Evolutionary conservation across 1,140 invertebrate genomes (phyloP).

Genomic region (Lethrus apterus): DNA sequence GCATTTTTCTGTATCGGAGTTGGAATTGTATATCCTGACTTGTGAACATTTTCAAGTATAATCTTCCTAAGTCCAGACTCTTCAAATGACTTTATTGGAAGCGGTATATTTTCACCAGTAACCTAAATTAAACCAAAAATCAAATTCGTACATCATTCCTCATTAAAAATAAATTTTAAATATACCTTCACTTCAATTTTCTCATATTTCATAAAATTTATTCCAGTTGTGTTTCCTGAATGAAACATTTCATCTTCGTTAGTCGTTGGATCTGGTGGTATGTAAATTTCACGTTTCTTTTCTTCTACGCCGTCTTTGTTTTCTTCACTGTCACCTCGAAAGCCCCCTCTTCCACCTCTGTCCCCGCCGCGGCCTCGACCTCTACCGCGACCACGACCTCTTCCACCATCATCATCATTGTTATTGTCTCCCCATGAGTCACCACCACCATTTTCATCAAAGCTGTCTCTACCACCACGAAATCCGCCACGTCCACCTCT

Average conservation of each 20-base stretch:
- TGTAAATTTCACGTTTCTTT: conserved; percentile 60
- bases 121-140: conserved; percentile 42
- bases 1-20: conserved; percentile 92
- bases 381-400: conserved; percentile 16
- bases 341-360: conserved; percentile 15
- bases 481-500: conserved; percentile 1
- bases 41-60: conserved; percentile 70
- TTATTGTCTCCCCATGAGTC: conserved; percentile 7
- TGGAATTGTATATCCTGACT: conserved; percentile 75
- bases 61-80: conserved; percentile 57
- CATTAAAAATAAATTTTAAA: conserved; percentile 4
- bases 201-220: conserved; percentile 86
- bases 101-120: conserved; percentile 59
- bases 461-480: conserved; percentile 3
- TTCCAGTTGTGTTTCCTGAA: conserved; percentile 64
- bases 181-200: conserved; percentile 72
- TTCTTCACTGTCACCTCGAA: conserved; percentile 18
- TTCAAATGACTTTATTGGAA: conserved; percentile 62
- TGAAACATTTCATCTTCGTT: conserved; percentile 67
- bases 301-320: conserved; percentile 19
- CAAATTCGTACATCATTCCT: not conserved
- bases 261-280: conserved; percentile 68
- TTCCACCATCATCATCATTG: conserved; percentile 5
- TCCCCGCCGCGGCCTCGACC: conserved; percentile 14
- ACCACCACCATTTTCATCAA: conserved; percentile 7